Base-by-base conservation (phyloP, 2,797 vertebrate genomes). In the Tarsius wallacei region DNA sequence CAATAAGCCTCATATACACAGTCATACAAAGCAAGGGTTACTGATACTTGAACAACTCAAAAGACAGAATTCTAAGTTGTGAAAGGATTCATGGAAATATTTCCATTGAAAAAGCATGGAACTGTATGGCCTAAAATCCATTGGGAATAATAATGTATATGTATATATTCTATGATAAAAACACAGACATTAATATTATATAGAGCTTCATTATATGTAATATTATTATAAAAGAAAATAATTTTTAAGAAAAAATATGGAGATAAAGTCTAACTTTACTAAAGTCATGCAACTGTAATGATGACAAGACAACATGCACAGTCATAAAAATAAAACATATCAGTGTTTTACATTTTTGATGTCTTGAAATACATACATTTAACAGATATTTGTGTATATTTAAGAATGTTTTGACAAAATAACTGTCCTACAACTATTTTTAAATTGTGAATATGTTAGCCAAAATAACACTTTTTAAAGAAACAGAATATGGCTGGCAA, bases 31-130 rank as follows among this genome's bases (percentile, higher is more conserved):
- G 31, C 4, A 90, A 95, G 33, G 0, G 8, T 71, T 64, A 64
- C 16, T 64, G 33, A 80, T 85, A 81, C 6, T 53, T 68, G 15
- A 70, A 28, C 42, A 91, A 85, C 24, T 64, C 77, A 85, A 33
- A 90, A 91, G 47, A 70, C 4, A 21, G 81, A 94, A 84, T 76
- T 94, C 36, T 76, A 93, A 68, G 87, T 63, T 92, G 63, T 81
- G 28, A 93, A 77, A 87, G 3, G 0, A 9, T 81, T 88, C 90
- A 3, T 81, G 19, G 78, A 93, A 85, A 82, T 59, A 73, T 61
- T 51, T 14, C 14, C 36, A 74, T 33, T n/a, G 49, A 61, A 91
- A 88, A 88, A 86, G 2, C 63, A 59, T 81, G 26, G 74, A 90
- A 70, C 13, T 63, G 1, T 91, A 11, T 84, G 51, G 22, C 17